Percentiles rank a stretch among this genome's conserved stretches.
Evolutionary conservation across 2,113 vertebrate species (phyloP).

Genomic region (Odobenus rosmarus): DNA sequence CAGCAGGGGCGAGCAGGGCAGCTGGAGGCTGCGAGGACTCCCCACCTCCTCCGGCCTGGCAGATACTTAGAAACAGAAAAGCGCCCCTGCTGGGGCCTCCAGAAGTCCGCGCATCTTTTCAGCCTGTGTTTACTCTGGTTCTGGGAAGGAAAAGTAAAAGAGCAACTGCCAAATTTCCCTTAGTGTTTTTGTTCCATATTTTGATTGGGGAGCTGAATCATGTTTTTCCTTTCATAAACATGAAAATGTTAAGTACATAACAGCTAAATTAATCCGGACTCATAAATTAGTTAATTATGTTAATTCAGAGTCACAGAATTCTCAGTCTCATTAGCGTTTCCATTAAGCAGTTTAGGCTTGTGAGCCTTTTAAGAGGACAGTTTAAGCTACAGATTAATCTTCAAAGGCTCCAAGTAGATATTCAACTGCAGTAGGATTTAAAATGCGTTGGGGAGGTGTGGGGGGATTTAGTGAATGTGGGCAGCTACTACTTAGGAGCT

Average conservation of each 20-base stretch:
- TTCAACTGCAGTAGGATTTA: background rate
- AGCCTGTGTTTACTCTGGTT: background rate
- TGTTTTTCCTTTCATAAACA: constrained; percentile 39
- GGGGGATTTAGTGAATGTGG: background rate
- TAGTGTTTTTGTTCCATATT: background rate
- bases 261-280: constrained; percentile 45
- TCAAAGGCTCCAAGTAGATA: background rate
- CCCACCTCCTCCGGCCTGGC: background rate
- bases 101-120: background rate
- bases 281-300: constrained; percentile 49
- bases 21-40: background rate
- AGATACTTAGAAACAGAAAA: background rate
- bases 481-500: background rate
- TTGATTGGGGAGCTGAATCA: constrained; percentile 54
- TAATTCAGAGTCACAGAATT: constrained; percentile 63
- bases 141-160: constrained; percentile 3
- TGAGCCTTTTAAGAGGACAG: constrained; percentile 32
- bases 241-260: constrained; percentile 27
- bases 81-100: background rate
- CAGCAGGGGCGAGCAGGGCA: no score
- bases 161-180: background rate
- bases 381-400: constrained; percentile 58
- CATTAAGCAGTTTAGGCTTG: constrained; percentile 55
- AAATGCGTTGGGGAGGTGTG: background rate
- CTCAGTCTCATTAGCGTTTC: constrained; percentile 30